Conservation (phyloP, 2,888 invertebrate species). For the Tetrapedia diversipes region DNA sequence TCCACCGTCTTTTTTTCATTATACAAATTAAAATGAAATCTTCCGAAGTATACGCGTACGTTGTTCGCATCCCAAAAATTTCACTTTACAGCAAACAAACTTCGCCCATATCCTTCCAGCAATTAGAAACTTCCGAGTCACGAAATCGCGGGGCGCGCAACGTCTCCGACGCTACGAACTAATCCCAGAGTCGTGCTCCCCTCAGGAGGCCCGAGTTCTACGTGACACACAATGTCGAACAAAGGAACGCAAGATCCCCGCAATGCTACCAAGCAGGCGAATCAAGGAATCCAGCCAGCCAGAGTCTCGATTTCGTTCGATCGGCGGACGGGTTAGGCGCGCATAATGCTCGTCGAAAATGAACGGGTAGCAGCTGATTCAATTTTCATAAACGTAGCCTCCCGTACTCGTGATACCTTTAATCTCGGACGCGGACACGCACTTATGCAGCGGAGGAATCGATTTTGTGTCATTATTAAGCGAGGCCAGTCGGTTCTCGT, state of each 20-base stretch:
- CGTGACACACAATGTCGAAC: conserved; percentile 7
- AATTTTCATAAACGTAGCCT: conserved; percentile 35
- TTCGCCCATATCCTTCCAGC: neutral
- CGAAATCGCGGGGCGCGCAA: conserved; percentile 1
- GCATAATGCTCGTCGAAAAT: conserved; percentile 14
- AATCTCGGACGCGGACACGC: conserved; percentile 11
- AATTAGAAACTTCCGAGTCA: conserved; percentile 8
- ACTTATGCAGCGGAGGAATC: conserved; percentile 42
- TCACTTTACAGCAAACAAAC: neutral
- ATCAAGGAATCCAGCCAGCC: neutral
- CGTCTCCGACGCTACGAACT: neutral
- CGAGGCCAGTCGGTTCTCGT: conserved; percentile 42
- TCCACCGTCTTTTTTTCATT: too few species aligned
- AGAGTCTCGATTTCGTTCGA: neutral
- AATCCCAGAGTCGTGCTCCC: neutral
- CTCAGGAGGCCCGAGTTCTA: neutral
- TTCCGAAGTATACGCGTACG: too few species aligned
- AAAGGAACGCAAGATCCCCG: neutral
- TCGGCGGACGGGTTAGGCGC: neutral
- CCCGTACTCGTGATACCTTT: conserved; percentile 15
- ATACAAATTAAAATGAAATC: too few species aligned
- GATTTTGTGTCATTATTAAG: conserved; percentile 54
- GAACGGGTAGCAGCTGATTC: conserved; percentile 10
- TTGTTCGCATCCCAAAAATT: too few species aligned
- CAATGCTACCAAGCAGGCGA: neutral